Evolutionary conservation across 2,888 invertebrate genomes (phyloP), one percentile per base, ranked within the genome.

Genomic region (Neuroscelio doddi): DNA sequence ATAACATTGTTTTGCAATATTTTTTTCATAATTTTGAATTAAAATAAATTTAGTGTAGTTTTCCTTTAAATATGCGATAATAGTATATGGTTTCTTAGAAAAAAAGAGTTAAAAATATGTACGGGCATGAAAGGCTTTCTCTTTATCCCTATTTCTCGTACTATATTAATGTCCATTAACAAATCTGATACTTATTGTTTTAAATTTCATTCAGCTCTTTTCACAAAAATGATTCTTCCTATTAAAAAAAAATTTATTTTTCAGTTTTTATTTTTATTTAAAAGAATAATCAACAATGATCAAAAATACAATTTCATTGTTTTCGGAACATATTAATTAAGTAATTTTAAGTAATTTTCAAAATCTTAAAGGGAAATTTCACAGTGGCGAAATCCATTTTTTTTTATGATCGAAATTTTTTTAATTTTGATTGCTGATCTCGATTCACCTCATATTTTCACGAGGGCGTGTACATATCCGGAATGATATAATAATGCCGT

Each of bases 401-500:
- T 26, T 26, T 7, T 46, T 53, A 42, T n/a, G n/a, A n/a, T n/a
- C n/a, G n/a, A n/a, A n/a, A n/a, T n/a, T n/a, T n/a, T n/a, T n/a
- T 39, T 47, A 32, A 41, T 56, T 61, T 65, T 34, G 61, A 65
- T 65, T 61, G 51, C 46, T 65, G 65, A 65, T 65, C 56, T 66
- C 49, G 49, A 36, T 55, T 53, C 39, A 41, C 56, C 61, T 50
- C 50, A 69, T 67, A 68, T 68, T 65, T 68, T 71, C 64, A 68
- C 51, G 63, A 65, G 52, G 68, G 59, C 57, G 42, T 73, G 69
- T 71, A 72, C 70, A 71, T 73, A 70, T 69, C 66, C 59, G 61
- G 55, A 64, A 51, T 41, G 41, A 51, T 41, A 26, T 27, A 14
- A 38, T 36, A 36, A 38, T 26, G 5, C 24, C 5, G 17, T 39